Conservation (phyloP, 2,888 invertebrate species). For the Trachelus stipa region DNA sequence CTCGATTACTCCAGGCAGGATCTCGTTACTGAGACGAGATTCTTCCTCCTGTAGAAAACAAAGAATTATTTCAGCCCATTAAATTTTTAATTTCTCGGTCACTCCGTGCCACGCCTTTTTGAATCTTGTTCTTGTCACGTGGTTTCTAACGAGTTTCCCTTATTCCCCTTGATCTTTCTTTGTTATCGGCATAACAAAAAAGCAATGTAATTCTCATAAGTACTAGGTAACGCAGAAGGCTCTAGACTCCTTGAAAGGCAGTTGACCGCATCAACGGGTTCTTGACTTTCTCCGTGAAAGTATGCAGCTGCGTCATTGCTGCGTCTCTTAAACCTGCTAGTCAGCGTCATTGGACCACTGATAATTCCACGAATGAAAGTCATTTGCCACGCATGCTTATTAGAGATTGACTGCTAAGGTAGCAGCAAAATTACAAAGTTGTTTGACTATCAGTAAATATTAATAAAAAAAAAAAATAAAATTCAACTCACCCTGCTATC, state of each 20-base stretch:
- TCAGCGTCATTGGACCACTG: neutral
- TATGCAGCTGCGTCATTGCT: conserved; percentile 1
- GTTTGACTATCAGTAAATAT: neutral
- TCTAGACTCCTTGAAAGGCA: neutral
- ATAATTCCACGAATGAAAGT: neutral
- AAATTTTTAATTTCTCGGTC: neutral
- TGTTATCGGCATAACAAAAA: neutral
- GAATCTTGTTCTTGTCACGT: neutral
- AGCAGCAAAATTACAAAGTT: neutral
- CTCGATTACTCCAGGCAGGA: conserved; percentile 15
- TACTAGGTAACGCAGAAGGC: neutral
- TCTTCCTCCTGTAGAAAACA: conserved; percentile 5
- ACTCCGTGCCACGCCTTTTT: neutral
- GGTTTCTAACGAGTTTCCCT: neutral
- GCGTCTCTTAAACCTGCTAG: neutral
- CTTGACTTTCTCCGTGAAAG: conserved; percentile 23
- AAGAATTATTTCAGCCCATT: neutral
- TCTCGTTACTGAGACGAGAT: conserved; percentile 23
- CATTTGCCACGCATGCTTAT: neutral
- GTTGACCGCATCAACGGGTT: neutral
- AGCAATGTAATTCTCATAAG: neutral
- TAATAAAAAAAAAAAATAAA: neutral
- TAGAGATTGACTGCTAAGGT: neutral
- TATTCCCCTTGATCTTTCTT: neutral
- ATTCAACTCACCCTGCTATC: neutral